phyloP scores from a whole-genome alignment of 1,140 invertebrate genomes.

The Copidosoma floridanum region DNA sequence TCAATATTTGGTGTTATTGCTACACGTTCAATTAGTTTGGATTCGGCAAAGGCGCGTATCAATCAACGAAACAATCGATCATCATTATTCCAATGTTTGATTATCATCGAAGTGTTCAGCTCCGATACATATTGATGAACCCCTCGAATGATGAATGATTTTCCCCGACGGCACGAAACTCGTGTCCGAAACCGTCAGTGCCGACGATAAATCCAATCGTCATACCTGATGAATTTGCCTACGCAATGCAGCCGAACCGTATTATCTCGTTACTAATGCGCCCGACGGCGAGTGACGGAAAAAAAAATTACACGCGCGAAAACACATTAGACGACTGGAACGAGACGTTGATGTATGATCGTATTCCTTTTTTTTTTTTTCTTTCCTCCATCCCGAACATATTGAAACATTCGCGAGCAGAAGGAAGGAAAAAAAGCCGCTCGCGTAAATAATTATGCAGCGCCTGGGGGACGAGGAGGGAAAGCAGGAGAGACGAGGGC shows the following conservation, averaged over 20 bases:
- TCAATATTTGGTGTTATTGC: no score
- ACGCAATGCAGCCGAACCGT: not conserved
- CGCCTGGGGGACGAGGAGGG: no score
- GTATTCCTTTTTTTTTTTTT: conserved; percentile 1
- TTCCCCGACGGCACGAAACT: not conserved
- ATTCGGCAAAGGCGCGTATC: no score
- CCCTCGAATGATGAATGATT: conserved; percentile 16
- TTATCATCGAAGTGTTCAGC: no score
- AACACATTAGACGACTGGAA: conserved; percentile 14
- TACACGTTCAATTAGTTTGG: no score
- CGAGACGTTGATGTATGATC: conserved; percentile 27
- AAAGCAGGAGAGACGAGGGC: conserved; percentile 6
- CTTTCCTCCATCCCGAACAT: not conserved
- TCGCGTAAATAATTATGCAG: conserved; percentile 25
- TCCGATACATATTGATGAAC: no score
- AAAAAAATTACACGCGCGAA: conserved; percentile 5
- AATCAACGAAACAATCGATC: no score
- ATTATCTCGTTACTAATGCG: conserved; percentile 26
- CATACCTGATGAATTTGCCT: conserved; percentile 4
- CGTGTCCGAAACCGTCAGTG: not conserved
- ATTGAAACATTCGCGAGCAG: conserved; percentile 11
- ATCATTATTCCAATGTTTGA: no score
- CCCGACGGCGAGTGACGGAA: not conserved
- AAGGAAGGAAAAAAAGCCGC: conserved; percentile 7
- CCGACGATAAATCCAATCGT: conserved; percentile 1